Conservation (phyloP, 2,797 vertebrate species). For the Falco berigora region DNA sequence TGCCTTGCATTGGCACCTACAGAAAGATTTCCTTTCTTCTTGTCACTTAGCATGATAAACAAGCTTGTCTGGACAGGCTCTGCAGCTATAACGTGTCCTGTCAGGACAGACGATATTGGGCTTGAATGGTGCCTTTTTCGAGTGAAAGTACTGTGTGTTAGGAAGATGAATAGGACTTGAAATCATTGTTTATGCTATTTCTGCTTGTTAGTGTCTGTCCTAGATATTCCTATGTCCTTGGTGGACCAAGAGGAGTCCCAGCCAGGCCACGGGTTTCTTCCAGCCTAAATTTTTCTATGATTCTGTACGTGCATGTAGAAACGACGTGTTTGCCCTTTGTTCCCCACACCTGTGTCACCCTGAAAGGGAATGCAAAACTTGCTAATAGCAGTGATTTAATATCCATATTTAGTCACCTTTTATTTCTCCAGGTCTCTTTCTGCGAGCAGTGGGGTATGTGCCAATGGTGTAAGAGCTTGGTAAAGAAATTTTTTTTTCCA, state of each 20-base stretch:
- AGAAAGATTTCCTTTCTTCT: background rate
- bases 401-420: background rate
- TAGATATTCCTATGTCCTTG: background rate
- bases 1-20: background rate
- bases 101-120: background rate
- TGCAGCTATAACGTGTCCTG: background rate
- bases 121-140: fast-evolving
- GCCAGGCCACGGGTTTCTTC: background rate
- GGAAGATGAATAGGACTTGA: background rate
- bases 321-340: background rate
- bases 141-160: background rate
- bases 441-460: background rate
- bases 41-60: background rate
- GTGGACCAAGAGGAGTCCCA: background rate
- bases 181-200: background rate
- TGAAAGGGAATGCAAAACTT: background rate
- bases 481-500: background rate
- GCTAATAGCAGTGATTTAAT: background rate
- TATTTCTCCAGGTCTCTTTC: background rate
- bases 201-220: background rate
- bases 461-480: background rate
- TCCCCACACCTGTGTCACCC: background rate
- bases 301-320: background rate
- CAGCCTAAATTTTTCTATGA: background rate
- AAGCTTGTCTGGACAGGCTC: background rate